Evolutionary conservation across 1,140 invertebrate genomes (phyloP), one percentile per base, ranked within the genome.

Genomic region (Paraescarpia echinospica): DNA sequence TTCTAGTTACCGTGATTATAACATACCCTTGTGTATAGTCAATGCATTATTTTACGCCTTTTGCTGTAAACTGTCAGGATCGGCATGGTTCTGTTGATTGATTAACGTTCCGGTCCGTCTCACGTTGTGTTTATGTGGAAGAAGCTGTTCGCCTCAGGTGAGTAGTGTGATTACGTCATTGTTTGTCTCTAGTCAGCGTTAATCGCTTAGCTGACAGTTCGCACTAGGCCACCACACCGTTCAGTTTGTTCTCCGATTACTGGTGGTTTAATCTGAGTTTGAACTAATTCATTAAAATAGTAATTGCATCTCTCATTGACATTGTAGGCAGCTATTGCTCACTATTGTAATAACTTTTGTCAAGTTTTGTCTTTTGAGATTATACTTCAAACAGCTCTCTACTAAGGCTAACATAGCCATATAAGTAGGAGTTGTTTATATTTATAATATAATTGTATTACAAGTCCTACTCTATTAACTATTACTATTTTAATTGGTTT

Each of bases 71-170:
- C 27, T 27, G 27, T 77, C 22, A 77, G 59, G 14, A 77, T 77
- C 59, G 59, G 59, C 27, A 18, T 77, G 59, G 59, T 77, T 77
- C 59, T 18, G 59, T 6, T 77, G 59, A 77, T 77, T 31, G 4
- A 77, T 77, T 77, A 5, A 27, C 59, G 59, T 77, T 77, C 59
- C 59, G 59, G 59, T 77, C 27, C 59, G 59, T 77, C 59, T 77
- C 59, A 77, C 59, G 59, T 77, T 77, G 59, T 77, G 59, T 77
- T 77, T 77, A 77, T 77, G 59, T 77, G 59, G 59, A 77, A 77
- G 59, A 77, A 77, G 59, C 59, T 77, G 59, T 77, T 77, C 59
- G 59, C 59, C 59, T 27, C 59, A 31, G 59, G 59, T 77, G 59
- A 77, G 59, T 77, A 31, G 18, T 77, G 59, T 77, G 1, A 77